Base-by-base conservation (phyloP, 53 echinoderm and acorn worm genomes). In the Echinometra lucunter region DNA sequence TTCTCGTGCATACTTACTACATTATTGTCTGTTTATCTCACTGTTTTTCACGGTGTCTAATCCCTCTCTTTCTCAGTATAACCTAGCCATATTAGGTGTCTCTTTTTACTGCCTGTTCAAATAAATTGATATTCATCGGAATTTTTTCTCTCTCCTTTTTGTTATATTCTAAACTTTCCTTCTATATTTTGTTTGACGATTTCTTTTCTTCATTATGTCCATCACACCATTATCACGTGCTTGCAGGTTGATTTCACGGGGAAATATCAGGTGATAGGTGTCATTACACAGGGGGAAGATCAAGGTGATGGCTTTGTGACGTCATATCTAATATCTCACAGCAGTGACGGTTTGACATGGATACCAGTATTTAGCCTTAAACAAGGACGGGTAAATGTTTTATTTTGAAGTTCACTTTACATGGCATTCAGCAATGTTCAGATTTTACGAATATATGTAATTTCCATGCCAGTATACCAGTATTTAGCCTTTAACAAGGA, bases 221-320 rank as follows among this genome's bases (percentile, higher is more conserved):
- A 1, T 40, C 2, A 40, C 42, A 42, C 38, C 78, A 23, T 78
- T 56, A 55, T 34, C 55, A 55, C 9, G 19, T 72, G 45, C 10
- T 53, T n/a, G 40, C n/a, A 92, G 92, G 32, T 92, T 44, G 92
- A 92, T 92, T 70, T 67, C 53, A 44, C 44, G 44, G 72, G 32
- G 6, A 92, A 72, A 30, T 70, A 92, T 70, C 92, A 72, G 45
- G 72, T 92, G 92, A 70, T 70, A 10, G 92, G 69, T 45, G 92
- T 92, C 70, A 92, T 92, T 27, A 92, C 92, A 38, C 92, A 92
- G 37, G 92, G 92, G 0, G 69, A 92, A 47, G 45, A 92, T n/a
- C 4, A 4, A 25, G 69, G 44, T 34, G 45, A 25, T n/a, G 32
- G 19, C 45, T 92, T 67, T 42, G 74, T 92, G 69, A 92, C 92